A percentile compares a stretch with the other conserved stretches of the same genome.
Evolutionary conservation across 2,888 invertebrate species (phyloP).

Genomic region (Drosophila atripex): DNA sequence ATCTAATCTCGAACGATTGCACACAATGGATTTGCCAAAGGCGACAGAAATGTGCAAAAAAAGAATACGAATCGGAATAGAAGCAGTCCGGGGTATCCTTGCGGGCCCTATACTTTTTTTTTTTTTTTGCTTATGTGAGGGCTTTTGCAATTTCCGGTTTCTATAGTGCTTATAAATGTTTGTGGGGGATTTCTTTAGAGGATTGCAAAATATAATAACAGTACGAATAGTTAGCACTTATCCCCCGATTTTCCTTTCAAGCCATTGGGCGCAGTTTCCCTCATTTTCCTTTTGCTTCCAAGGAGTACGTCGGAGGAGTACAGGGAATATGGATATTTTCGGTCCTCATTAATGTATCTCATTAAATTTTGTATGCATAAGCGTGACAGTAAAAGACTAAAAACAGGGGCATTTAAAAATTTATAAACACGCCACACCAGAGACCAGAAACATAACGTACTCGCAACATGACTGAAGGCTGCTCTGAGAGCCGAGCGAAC

Average conservation of each 20-base stretch:
- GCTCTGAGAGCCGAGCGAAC: conserved; percentile 9
- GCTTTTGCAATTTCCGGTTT: conserved; percentile 72
- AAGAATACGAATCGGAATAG: not conserved
- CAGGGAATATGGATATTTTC: conserved; percentile 54
- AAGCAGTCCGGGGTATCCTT: conserved; percentile 11
- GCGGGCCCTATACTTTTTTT: conserved; percentile 14
- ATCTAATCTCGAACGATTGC: conserved; percentile 77
- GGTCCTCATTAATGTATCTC: conserved; percentile 68
- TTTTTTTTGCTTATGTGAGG: conserved; percentile 36
- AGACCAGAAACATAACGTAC: conserved; percentile 49
- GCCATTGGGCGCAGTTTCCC: conserved; percentile 11
- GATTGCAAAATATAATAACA: conserved; percentile 67
- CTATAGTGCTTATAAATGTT: conserved; percentile 73
- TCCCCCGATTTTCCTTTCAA: conserved; percentile 8
- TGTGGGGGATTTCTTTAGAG: conserved; percentile 62
- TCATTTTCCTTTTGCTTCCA: conserved; percentile 6
- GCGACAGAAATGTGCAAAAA: conserved; percentile 53
- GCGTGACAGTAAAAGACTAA: conserved; percentile 16
- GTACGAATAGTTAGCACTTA: conserved; percentile 40
- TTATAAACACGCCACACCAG: conserved; percentile 52
- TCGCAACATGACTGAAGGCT: conserved; percentile 33
- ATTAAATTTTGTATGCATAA: conserved; percentile 71
- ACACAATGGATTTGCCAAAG: conserved; percentile 76
- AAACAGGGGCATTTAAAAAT: conserved; percentile 55
- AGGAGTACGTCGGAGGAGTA: conserved; percentile 5